phyloP scores from a whole-genome alignment of 2,888 invertebrate species.

The Tinea trinotella region DNA sequence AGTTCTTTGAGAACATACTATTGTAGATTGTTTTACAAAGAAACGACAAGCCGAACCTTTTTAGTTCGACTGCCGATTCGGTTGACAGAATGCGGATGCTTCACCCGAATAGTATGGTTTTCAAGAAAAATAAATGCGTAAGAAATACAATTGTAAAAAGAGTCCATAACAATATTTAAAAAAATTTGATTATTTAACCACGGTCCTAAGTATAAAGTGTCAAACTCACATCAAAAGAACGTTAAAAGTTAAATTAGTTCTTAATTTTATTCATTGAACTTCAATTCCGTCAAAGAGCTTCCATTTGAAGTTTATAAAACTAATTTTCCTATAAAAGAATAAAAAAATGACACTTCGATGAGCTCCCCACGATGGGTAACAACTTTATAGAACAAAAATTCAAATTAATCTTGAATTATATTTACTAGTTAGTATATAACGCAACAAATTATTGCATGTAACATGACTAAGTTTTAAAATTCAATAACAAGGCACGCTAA shows the following conservation, averaged over 20 bases:
- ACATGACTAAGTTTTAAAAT: neutral
- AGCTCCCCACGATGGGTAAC: neutral
- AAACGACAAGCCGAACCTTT: too few species aligned
- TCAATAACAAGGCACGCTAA: neutral
- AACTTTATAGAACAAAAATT: neutral
- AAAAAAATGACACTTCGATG: conserved; percentile 11
- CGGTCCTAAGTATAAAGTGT: conserved; percentile 24
- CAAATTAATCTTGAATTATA: neutral
- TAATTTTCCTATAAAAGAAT: conserved; percentile 24
- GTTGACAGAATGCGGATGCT: too few species aligned
- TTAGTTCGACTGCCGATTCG: too few species aligned
- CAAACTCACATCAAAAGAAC: conserved; percentile 32
- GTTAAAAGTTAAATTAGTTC: conserved; percentile 38
- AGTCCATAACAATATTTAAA: too few species aligned
- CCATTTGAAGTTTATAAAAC: conserved; percentile 27
- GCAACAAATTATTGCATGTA: neutral
- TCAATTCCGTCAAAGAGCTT: conserved; percentile 31
- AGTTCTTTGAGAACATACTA: too few species aligned
- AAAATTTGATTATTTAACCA: neutral
- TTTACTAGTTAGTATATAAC: neutral
- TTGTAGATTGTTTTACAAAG: too few species aligned
- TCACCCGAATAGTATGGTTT: too few species aligned
- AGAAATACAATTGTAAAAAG: too few species aligned
- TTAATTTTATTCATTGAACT: conserved; percentile 38
- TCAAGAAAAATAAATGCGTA: too few species aligned